phyloP scores from a whole-genome alignment of 2,113 vertebrate genomes.

The Pelmatolapia mariae region DNA sequence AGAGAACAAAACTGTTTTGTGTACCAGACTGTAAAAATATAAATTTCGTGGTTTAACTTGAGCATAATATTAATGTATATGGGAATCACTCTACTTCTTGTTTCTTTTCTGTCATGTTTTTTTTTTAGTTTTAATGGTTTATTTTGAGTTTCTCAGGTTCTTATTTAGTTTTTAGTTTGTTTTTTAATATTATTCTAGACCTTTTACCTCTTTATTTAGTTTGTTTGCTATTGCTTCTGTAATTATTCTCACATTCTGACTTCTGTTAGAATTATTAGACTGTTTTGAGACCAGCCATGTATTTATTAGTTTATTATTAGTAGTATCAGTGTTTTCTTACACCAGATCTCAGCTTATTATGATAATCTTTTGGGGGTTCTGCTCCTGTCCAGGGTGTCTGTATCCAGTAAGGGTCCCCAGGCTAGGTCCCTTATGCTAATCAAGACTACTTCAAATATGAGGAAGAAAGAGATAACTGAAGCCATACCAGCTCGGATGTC shows the following conservation, averaged over 20 bases:
- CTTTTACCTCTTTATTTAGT: too few species aligned
- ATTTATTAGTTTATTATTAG: neutral
- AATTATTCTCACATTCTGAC: neutral
- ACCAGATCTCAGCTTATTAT: neutral
- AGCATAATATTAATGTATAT: neutral
- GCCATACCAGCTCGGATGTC: neutral
- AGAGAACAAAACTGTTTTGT: neutral
- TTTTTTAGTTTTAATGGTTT: neutral
- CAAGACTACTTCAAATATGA: neutral
- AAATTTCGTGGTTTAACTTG: fast-evolving
- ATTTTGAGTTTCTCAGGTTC: neutral
- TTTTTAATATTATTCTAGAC: neutral
- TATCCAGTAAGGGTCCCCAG: neutral
- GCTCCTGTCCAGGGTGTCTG: neutral
- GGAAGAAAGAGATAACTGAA: neutral
- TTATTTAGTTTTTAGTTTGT: neutral
- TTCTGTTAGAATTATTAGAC: neutral
- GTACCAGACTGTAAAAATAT: neutral
- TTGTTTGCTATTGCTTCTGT: neutral
- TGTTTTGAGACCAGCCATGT: neutral
- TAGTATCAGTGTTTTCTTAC: neutral
- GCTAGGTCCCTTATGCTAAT: neutral
- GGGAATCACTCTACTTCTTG: neutral
- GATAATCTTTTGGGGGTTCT: neutral
- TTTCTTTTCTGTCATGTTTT: neutral